Base-by-base conservation (phyloP, 2,113 vertebrate species). In the Panurus biarmicus region DNA sequence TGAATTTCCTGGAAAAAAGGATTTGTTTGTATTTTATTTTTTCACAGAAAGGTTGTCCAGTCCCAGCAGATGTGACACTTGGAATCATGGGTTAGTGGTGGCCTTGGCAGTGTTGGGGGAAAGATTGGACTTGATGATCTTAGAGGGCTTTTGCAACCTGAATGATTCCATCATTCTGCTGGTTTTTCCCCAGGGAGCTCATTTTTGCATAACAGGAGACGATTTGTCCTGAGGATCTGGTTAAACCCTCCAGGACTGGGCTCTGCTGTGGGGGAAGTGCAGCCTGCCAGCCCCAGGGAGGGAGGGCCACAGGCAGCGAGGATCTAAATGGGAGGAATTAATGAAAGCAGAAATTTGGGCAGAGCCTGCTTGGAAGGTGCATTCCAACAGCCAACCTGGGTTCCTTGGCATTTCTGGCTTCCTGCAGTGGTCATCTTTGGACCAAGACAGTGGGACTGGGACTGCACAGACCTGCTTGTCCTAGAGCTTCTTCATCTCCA, bases 381-480 rank as follows among this genome's bases (percentile, higher is more conserved):
- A 0, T 35, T 51, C 44, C 7, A 3, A 7, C 40, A 67, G 67
- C 48, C 60, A 7, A 1, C 36, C 21, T 6, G 23, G 26, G 7
- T 12, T 31, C 0, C 0, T 4, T 21, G 62, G 8, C 33, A 12
- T n/a, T 86, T 14, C 24, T 47, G 1, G 0, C 26, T 53, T 35
- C 40, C 78, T 82, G 67, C 44, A 26, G 75, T 8, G 24, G 10
- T 18, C 45, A 29, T 71, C 13, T 78, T 40, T 45, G 57, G 31
- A 66, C 47, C 31, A 36, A n/a, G n/a, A 21, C 25, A 31, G 17
- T 12, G 50, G 31, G 20, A 8, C 54, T 67, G 53, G 58, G 44
- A 9, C 57, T 1, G 5, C 58, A 60, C 8, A 50, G 28, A 44
- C 11, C 47, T 36, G 14, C 61, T 75, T 36, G 26, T 67, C 44